Evolutionary conservation across 2,113 vertebrate genomes (phyloP).

Genomic region (Machaerirhynchus nigripectus): DNA sequence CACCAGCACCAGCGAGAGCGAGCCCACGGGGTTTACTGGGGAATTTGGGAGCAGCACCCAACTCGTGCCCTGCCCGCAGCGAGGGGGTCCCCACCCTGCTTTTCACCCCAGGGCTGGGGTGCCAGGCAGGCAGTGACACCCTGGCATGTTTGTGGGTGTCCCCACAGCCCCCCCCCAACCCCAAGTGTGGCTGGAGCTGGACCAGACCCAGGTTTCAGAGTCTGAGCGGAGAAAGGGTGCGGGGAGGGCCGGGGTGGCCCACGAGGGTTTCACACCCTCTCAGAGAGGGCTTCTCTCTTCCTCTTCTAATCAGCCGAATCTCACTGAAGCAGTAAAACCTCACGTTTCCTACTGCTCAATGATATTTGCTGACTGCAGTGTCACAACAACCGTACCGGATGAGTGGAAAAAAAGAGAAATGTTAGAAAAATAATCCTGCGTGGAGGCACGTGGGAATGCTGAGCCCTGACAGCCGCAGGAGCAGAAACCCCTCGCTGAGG

Average conservation of each 20-base stretch:
- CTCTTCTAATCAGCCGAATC: background rate
- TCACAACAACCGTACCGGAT: constrained; percentile 48
- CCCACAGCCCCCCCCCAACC: too few relatives aligned
- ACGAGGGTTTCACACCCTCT: accelerated
- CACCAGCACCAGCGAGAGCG: accelerated
- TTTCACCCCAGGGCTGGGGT: background rate
- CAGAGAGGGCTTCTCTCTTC: background rate
- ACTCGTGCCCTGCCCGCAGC: accelerated
- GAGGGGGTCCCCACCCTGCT: background rate
- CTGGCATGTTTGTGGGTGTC: background rate
- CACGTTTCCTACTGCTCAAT: constrained; percentile 14
- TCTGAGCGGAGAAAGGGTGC: accelerated
- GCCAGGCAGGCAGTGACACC: background rate
- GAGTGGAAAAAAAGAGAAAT: background rate
- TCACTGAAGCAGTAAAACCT: constrained; percentile 28
- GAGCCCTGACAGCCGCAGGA: background rate
- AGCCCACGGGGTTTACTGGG: background rate
- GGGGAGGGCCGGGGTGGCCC: accelerated
- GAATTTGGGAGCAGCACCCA: background rate
- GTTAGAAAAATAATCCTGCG: constrained; percentile 1
- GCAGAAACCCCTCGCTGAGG: background rate
- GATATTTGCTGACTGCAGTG: constrained; percentile 32
- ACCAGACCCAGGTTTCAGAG: background rate
- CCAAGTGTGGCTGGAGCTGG: background rate
- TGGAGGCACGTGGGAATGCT: background rate